A percentile compares a stretch with the other conserved stretches of the same genome.
Conservation (phyloP, 53 echinoderm and acorn worm species). For the Luidia sarsii region DNA sequence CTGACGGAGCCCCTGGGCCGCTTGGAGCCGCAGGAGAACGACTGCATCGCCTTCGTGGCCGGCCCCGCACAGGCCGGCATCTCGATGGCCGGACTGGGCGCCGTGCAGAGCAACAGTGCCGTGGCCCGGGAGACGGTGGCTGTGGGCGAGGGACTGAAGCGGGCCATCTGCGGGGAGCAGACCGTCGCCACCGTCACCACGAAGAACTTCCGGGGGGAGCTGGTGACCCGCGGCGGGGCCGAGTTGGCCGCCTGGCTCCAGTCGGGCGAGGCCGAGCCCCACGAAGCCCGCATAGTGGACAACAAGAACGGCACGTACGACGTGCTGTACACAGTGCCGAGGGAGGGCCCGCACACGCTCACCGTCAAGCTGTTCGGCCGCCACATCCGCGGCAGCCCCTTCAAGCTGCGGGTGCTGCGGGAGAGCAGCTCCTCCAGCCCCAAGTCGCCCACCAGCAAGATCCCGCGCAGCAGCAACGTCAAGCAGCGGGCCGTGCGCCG, state of each 20-base stretch:
- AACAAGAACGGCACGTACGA: slow-evolving; percentile 97
- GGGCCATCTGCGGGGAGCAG: slow-evolving; percentile 83
- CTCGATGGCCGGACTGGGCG: slow-evolving; percentile 81
- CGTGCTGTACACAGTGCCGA: slow-evolving; percentile 70
- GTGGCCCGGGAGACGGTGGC: slow-evolving; percentile 88
- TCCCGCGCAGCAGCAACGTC: slow-evolving; percentile 85
- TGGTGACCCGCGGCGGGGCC: slow-evolving; percentile 82
- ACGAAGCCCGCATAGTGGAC: slow-evolving; percentile 67
- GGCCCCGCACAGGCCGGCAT: slow-evolving; percentile 78
- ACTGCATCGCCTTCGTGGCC: slow-evolving; percentile 78
- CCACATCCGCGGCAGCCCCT: slow-evolving; percentile 93
- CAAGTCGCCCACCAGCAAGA: slow-evolving; percentile 82
- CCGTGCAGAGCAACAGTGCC: slow-evolving; percentile 89
- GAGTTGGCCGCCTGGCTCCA: slow-evolving; percentile 75
- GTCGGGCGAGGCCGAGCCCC: slow-evolving; percentile 73
- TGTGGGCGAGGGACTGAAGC: slow-evolving; percentile 90
- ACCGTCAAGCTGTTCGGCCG: slow-evolving; percentile 85
- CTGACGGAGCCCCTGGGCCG: slow-evolving; percentile 76
- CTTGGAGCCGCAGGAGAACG: slow-evolving; percentile 90
- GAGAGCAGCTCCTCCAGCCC: slow-evolving; percentile 75
- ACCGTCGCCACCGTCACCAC: slow-evolving; percentile 87
- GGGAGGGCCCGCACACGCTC: slow-evolving; percentile 84
- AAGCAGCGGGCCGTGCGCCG: slow-evolving; percentile 90
- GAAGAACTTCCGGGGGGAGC: slow-evolving; percentile 77
- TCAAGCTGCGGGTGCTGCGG: slow-evolving; percentile 82